Conservation (phyloP, 1,140 invertebrate species). For the Contarinia nasturtii region DNA sequence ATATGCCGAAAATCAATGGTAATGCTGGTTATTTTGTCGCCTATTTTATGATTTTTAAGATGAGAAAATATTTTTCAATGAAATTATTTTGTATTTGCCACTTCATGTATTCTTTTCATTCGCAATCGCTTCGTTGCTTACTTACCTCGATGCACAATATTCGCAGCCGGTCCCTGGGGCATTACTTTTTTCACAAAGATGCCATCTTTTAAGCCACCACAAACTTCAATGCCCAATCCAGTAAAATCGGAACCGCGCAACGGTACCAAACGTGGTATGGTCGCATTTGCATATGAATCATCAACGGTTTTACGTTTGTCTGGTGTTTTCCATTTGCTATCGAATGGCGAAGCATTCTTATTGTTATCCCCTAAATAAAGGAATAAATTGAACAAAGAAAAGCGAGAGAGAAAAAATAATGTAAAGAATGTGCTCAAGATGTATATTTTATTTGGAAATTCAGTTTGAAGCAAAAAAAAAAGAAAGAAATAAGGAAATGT, state of each 20-base stretch:
- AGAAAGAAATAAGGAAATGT: no score
- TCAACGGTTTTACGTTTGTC: constrained; percentile 38
- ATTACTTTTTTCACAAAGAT: constrained; percentile 76
- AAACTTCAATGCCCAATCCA: constrained; percentile 76
- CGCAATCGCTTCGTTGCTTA: not conserved
- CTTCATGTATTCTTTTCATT: no score
- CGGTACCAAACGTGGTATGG: constrained; percentile 31
- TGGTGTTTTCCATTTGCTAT: constrained; percentile 25
- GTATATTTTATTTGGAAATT: not conserved
- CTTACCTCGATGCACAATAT: constrained; percentile 59
- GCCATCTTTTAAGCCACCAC: constrained; percentile 73
- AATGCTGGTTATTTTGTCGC: constrained; percentile 68
- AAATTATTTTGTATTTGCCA: no score
- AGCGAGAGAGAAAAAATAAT: no score
- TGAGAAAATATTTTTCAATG: no score
- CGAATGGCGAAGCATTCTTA: constrained; percentile 3
- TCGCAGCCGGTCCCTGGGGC: constrained; percentile 68
- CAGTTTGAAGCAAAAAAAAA: not conserved
- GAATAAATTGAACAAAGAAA: not conserved
- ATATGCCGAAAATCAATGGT: constrained; percentile 74
- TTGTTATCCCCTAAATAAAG: constrained; percentile 2
- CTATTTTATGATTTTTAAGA: constrained; percentile 27
- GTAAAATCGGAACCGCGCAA: constrained; percentile 74
- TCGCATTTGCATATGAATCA: constrained; percentile 32
- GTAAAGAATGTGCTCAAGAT: not conserved